Percentiles rank a stretch among this genome's conserved stretches.
Conservation (phyloP, 2,113 vertebrate genomes). For the Columba janthina region DNA sequence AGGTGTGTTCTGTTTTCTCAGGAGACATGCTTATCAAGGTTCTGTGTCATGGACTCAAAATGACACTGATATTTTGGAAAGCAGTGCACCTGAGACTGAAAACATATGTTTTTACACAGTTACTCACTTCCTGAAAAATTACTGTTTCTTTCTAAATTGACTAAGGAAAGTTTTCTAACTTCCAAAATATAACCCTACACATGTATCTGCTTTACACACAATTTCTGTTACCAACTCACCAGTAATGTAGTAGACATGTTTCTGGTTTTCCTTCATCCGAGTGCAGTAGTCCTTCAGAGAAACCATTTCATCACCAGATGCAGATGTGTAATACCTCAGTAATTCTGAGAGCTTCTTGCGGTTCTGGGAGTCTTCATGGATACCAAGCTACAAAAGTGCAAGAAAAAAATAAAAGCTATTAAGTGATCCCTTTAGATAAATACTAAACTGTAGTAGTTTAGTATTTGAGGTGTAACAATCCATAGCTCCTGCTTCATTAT, state of each 20-base stretch:
- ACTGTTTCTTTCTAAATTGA: neutral
- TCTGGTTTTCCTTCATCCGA: constrained; percentile 97
- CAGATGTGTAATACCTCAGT: constrained; percentile 91
- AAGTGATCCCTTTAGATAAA: neutral
- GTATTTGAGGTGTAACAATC: rapidly evolving
- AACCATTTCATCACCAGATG: constrained; percentile 94
- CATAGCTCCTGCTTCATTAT: rapidly evolving
- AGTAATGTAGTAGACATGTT: constrained; percentile 97
- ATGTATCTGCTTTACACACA: neutral
- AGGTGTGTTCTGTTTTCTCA: neutral
- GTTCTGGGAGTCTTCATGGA: constrained; percentile 96
- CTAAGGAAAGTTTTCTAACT: rapidly evolving
- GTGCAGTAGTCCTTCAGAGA: constrained; percentile 96
- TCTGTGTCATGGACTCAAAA: too few species aligned
- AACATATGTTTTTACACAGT: neutral
- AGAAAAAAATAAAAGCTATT: rapidly evolving
- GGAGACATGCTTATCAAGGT: too few species aligned
- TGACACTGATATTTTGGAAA: too few species aligned
- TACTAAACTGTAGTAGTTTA: rapidly evolving
- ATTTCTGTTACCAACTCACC: constrained; percentile 59
- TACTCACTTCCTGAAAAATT: too few species aligned
- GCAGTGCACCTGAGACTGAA: neutral
- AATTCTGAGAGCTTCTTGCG: constrained; percentile 94
- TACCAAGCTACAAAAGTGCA: constrained; percentile 81
- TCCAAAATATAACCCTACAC: rapidly evolving